Base-by-base conservation (phyloP, 1,140 invertebrate genomes). In the Drosophila virilis region DNA sequence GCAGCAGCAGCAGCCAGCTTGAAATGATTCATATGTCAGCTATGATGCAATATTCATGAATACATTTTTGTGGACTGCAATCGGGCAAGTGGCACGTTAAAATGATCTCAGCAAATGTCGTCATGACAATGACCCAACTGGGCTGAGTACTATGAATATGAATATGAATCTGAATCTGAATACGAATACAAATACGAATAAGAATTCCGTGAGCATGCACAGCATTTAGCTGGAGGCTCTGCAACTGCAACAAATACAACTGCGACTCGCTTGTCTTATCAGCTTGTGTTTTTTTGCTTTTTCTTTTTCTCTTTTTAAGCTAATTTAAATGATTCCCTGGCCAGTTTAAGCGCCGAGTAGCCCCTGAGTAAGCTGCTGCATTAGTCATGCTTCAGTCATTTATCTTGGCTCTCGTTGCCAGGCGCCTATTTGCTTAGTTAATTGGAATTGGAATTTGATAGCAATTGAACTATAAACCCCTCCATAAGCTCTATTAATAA, bases 31-130 rank as follows among this genome's bases (percentile, higher is more conserved):
- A 72, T 66, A 52, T 58, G 45, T 32, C 6, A 66, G 12, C 35
- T 46, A 48, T 72, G 69, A 51, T 72, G 62, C 54, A 52, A 67
- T 67, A 67, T 72, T 72, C 69, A 66, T 57, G 62, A 66, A 59
- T 59, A 52, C 54, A 42, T 48, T 17, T 13, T 8, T 32, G 8
- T 5, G 22, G 22, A 28, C 22, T 40, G 38, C 38, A 40, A 40
- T 40, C 38, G 38, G 32, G 33, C n/a, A 13, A 38, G 38, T 5
- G 32, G n/a, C 6, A 7, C 15, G 0, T 33, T 33, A 9, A 51
- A n/a, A 51, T 61, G 66, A 69, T 69, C 66, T 54, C 50, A 54
- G 46, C 17, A 35, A 35, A 48, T 66, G 52, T 48, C 51, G 52
- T 55, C 52, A 66, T 57, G 64, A 64, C 35, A 51, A 64, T 64